phyloP scores from a whole-genome alignment of 1,140 invertebrate species.

The Papilio helenus region DNA sequence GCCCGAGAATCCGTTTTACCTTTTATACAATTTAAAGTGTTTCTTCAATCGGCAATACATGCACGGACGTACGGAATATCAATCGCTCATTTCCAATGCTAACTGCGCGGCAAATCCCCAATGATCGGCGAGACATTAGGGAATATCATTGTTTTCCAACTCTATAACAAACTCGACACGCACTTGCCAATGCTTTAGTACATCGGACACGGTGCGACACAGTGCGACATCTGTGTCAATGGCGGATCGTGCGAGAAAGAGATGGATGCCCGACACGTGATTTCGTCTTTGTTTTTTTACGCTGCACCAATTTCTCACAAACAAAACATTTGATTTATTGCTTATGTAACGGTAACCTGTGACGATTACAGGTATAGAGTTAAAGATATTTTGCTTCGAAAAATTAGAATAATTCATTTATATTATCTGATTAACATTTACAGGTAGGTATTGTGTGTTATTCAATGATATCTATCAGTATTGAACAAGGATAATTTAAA shows the following conservation, averaged over 20 bases:
- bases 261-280: constrained; percentile 51
- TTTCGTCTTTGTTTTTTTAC: constrained; percentile 39
- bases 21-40: constrained; percentile 44
- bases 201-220: constrained; percentile 39
- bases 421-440: background rate
- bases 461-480: too few species aligned
- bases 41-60: constrained; percentile 45
- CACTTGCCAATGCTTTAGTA: constrained; percentile 35
- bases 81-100: constrained; percentile 60
- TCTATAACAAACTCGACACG: constrained; percentile 25
- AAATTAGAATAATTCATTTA: background rate
- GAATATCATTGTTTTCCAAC: constrained; percentile 53
- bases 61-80: constrained; percentile 52
- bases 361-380: constrained; percentile 6
- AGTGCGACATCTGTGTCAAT: constrained; percentile 41
- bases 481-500: background rate
- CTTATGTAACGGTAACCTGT: constrained; percentile 32
- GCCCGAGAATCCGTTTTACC: constrained; percentile 39
- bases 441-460: background rate
- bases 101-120: constrained; percentile 58
- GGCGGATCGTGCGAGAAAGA: constrained; percentile 17
- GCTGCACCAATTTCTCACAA: constrained; percentile 43
- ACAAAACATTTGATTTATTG: constrained; percentile 12
- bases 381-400: background rate
- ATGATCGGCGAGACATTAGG: constrained; percentile 52